phyloP scores from a whole-genome alignment of 2,888 invertebrate species.

The Onthophagus sagittarius region DNA sequence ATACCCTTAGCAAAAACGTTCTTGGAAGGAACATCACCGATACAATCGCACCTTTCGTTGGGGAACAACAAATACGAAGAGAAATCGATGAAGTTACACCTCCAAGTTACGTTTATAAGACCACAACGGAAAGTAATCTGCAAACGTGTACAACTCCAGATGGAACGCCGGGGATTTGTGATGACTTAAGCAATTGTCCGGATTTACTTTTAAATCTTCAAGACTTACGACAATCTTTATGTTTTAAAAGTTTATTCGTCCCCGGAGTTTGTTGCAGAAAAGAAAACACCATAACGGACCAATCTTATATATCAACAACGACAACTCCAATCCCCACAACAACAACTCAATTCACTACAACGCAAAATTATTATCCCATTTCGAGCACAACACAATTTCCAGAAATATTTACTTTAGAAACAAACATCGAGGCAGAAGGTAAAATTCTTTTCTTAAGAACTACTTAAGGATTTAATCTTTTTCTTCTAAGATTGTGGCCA shows the following conservation, averaged over 20 bases:
- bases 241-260: conserved; percentile 86
- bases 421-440: conserved; percentile 31
- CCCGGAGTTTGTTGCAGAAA: conserved; percentile 89
- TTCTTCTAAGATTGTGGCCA: conserved; percentile 71
- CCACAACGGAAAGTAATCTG: conserved; percentile 46
- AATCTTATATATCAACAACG: conserved; percentile 20
- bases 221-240: conserved; percentile 78
- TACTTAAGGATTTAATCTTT: no score
- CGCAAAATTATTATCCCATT: conserved; percentile 14
- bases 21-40: conserved; percentile 76
- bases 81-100: conserved; percentile 27
- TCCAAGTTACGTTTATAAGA: conserved; percentile 36
- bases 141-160: conserved; percentile 78
- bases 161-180: conserved; percentile 73
- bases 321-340: conserved; percentile 40
- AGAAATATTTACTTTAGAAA: conserved; percentile 18
- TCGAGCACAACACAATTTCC: conserved; percentile 13
- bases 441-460: conserved; percentile 27
- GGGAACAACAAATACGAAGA: conserved; percentile 42
- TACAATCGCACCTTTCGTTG: conserved; percentile 71
- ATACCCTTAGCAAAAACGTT: conserved; percentile 77
- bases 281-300: conserved; percentile 41
- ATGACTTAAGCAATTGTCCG: conserved; percentile 85
- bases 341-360: conserved; percentile 34
- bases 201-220: conserved; percentile 76